Evolutionary conservation across 2,797 vertebrate species (phyloP), one percentile per base, ranked within the genome.

Genomic region (Decapterus maruadsi): DNA sequence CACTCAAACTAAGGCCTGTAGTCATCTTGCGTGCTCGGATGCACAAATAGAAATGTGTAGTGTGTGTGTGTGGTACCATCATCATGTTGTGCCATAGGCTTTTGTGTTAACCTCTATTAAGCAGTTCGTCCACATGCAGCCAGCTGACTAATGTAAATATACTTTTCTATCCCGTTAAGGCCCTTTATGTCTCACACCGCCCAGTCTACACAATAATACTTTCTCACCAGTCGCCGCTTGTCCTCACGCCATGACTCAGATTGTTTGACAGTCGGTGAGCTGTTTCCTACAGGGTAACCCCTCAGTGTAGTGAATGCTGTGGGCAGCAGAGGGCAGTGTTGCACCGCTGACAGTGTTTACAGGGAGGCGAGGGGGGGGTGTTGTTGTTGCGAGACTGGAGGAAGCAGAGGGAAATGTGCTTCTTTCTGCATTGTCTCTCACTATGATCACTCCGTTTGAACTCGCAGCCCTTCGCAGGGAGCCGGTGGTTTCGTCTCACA

Each of bases 261-360:
- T 64, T 50, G 46, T 71, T 67, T 43, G 48, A 67, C 29, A 75
- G 34, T 29, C 43, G 26, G 68, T 34, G 2, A 12, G 17, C 60
- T 62, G 20, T 74, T 74, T 79, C 46, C 34, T 13, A 8, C 34
- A n/a, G 54, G 12, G 34, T 19, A 29, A 43, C 2, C 38, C 59
- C 22, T 11, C 26, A 26, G 26, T 22, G 43, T 26, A 60, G 64
- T 34, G 14, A 26, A 22, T 4, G 38, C 46, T 55, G 13, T n/a
- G 43, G 61, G 4, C 92, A 88, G 80, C 61, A 94, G 93, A 93
- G 90, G 92, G 92, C 93, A 94, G 85, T 94, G 90, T 94, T 92
- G 93, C 60, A 80, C 88, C 73, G 46, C 69, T 61, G 20, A 71
- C 54, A 0, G 31, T 1, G 8, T 34, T 34, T 5, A 34, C 20